Evolutionary conservation across 2,113 vertebrate genomes (phyloP), one percentile per base, ranked within the genome.

Genomic region (Mustela nigripes): DNA sequence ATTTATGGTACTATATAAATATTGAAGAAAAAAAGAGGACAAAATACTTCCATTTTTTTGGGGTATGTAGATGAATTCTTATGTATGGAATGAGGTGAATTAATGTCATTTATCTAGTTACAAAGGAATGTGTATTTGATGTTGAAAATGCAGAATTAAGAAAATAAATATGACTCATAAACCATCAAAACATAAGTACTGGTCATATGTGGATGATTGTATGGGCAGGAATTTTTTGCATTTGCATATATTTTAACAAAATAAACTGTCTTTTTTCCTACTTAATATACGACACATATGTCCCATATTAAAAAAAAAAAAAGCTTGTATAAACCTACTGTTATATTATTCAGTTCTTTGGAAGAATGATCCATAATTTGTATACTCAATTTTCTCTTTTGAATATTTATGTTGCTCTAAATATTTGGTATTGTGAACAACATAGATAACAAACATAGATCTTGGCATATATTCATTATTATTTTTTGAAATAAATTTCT

Each of bases 201-300:
- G 15, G 26, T 82, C 9, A 56, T 67, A 19, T 88, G 11, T 33
- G 50, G 9, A 56, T 81, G 9, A 65, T 76, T 78, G 80, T 81
- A 85, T 1, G 87, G 87, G 50, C 3, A 85, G 53, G 12, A 15
- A 58, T 85, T 90, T 90, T 62, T 83, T 58, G 16, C 7, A 78
- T 69, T 94, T 89, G 4, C 73, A 50, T 83, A 45, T 56, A 89
- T 87, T 98, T 93, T 92, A 87, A 58, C 15, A 89, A 95, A 96
- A 93, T 84, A 78, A 95, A 87, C 15, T 10, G 26, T 10, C 22
- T 76, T 91, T 91, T 81, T 94, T 83, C 2, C 15, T 58, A 73
- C 31, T 73, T 89, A 89, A 53, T 71, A n/a, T 24, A 78, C 15
- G 36, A 42, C 6, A 95, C 62, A 0, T 89, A 79, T 45, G 92